Conservation (phyloP, 2,888 invertebrate genomes). For the Eucriotettix oculatus region DNA sequence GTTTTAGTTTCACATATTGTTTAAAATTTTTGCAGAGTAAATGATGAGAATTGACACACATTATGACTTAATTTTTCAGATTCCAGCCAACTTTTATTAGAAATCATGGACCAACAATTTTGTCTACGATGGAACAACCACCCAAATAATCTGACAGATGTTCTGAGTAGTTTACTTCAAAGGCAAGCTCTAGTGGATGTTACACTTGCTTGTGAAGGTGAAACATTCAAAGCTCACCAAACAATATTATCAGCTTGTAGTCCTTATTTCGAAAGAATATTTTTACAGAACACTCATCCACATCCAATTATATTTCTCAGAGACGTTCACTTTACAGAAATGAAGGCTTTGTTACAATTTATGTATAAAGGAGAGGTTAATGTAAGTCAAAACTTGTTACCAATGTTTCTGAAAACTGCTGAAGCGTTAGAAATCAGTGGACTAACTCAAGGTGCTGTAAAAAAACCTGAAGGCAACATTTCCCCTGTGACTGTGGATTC, state of each 20-base stretch:
- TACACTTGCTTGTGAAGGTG: constrained; percentile 80
- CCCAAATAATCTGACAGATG: constrained; percentile 79
- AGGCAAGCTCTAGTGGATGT: constrained; percentile 85
- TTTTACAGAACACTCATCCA: constrained; percentile 74
- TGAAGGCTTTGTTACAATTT: constrained; percentile 77
- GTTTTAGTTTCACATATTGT: background rate
- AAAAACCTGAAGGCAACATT: constrained; percentile 23
- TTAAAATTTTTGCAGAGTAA: too few relatives aligned
- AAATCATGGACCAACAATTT: constrained; percentile 51
- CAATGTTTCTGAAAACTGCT: constrained; percentile 81
- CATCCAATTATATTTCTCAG: constrained; percentile 85
- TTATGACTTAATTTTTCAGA: background rate
- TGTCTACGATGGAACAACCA: constrained; percentile 92
- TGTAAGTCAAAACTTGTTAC: constrained; percentile 79
- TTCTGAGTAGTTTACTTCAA: constrained; percentile 70
- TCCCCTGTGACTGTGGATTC: constrained; percentile 22
- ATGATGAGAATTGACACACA: background rate
- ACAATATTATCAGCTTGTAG: constrained; percentile 86
- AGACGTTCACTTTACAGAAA: constrained; percentile 79
- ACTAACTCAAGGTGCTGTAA: constrained; percentile 62
- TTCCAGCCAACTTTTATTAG: constrained; percentile 4
- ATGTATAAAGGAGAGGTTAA: constrained; percentile 88
- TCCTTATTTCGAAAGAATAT: constrained; percentile 85
- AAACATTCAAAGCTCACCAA: constrained; percentile 63
- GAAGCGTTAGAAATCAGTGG: constrained; percentile 82